Evolutionary conservation across 2,888 invertebrate genomes (phyloP).

Genomic region (Amphiduros pacificus): DNA sequence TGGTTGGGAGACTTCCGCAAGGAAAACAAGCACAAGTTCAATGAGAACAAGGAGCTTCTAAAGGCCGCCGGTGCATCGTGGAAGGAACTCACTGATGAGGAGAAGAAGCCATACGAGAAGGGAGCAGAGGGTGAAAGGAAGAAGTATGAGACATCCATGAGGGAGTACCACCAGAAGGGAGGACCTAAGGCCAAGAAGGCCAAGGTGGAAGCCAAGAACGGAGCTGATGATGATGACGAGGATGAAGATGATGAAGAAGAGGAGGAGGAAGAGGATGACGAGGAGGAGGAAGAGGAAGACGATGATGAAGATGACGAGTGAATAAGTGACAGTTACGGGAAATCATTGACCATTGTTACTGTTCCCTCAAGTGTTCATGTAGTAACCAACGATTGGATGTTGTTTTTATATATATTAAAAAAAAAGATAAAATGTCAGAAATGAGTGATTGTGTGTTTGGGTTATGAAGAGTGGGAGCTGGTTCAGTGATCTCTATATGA

Average conservation of each 20-base stretch:
- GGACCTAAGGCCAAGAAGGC: slow-evolving; percentile 1
- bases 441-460: too few species aligned
- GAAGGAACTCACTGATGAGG: slow-evolving; percentile 76
- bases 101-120: slow-evolving; percentile 12
- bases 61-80: slow-evolving; percentile 83
- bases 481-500: too few species aligned
- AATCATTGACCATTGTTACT: too few species aligned
- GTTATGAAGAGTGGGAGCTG: too few species aligned
- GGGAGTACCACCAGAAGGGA: slow-evolving; percentile 4
- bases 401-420: too few species aligned
- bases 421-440: too few species aligned
- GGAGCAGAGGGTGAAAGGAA: slow-evolving; percentile 11
- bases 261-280: slow-evolving; percentile 16
- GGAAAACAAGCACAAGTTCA: slow-evolving; percentile 68
- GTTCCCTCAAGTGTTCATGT: too few species aligned
- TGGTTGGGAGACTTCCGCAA: slow-evolving; percentile 90
- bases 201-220: slow-evolving; percentile 6
- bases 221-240: slow-evolving; percentile 8
- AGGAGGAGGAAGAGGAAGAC: slow-evolving; percentile 16
- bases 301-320: slow-evolving; percentile 18
- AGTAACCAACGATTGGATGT: too few species aligned
- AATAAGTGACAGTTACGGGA: too few species aligned
- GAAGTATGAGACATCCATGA: slow-evolving; percentile 12
- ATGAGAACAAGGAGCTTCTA: slow-evolving; percentile 85
- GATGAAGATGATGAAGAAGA: slow-evolving; percentile 14